phyloP scores from a whole-genome alignment of 2,888 invertebrate species.

The Priapulus caudatus region DNA sequence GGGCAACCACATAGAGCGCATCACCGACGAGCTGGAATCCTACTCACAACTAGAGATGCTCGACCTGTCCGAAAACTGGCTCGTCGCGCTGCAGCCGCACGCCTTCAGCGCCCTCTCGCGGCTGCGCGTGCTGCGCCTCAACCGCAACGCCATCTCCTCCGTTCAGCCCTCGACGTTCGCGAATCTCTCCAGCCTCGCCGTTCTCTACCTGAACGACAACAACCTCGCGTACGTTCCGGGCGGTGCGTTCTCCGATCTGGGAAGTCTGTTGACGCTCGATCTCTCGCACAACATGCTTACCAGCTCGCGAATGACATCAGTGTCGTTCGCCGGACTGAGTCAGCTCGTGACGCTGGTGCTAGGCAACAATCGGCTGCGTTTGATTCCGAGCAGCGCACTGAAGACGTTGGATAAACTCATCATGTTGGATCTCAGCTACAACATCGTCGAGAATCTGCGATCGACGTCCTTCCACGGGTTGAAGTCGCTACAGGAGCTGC shows the following conservation, averaged over 20 bases:
- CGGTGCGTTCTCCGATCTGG: neutral
- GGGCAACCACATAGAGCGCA: neutral
- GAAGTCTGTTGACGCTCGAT: neutral
- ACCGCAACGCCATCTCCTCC: neutral
- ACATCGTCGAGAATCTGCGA: neutral
- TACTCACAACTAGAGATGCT: neutral
- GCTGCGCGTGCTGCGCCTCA: neutral
- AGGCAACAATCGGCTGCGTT: neutral
- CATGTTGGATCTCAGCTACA: constrained; percentile 1
- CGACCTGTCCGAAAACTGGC: neutral
- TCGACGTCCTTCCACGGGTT: too few relatives aligned
- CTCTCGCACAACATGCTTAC: neutral
- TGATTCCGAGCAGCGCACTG: neutral
- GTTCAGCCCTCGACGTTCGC: neutral
- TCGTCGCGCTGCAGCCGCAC: neutral
- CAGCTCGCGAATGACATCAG: neutral
- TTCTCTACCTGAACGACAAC: neutral
- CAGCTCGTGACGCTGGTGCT: neutral
- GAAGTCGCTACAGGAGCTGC: too few relatives aligned
- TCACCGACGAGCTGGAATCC: neutral
- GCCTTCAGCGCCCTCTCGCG: neutral
- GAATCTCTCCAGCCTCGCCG: neutral
- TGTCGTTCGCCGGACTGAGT: neutral
- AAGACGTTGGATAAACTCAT: neutral
- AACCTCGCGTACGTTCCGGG: neutral